Base-by-base conservation (phyloP, 2,888 invertebrate species). In the Drosophila picticornis region DNA sequence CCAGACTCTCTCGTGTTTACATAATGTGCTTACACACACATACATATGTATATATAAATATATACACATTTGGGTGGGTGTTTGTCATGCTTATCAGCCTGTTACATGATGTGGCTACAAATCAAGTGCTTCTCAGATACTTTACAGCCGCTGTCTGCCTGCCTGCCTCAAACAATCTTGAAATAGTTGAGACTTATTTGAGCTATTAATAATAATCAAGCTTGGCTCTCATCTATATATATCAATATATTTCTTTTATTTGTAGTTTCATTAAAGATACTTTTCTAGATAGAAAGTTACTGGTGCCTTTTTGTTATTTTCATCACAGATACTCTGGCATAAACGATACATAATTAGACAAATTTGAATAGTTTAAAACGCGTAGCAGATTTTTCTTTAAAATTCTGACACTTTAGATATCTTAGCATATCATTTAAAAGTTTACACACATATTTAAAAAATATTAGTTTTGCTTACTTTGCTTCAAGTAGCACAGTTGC, bases 41-140 rank as follows among this genome's bases (percentile, higher is more conserved):
- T 2, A 34, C 13, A 34, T 4, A 32, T 6, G 4, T 4, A 13
- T 2, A 2, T 0, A 36, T 38, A 9, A 3, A 38, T 4, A 13
- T 2, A 2, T 0, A 36, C 19, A 9, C 9, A 38, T 38, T 1
- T 38, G 19, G 7, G 19, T 31, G 55, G 51, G 46, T 43, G 46
- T 34, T 16, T 31, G 46, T 46, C 25, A 19, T 56, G 72, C 64
- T 77, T 73, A 73, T 77, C 72, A 60, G 56, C 29, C 51, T 48
- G 75, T 62, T 75, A 50, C 65, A 60, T 57, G 71, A 40, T 48
- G 29, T 7, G 46, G 59, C 56, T 51, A 51, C 48, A 46, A 34
- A 27, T 59, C 50, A 67, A 74, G 50, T 43, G 61, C 13, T 46
- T 32, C 50, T 46, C 38, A 58, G 58, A 34, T 62, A 65, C 57